A percentile compares a stretch with the other conserved stretches of the same genome.
Conservation (phyloP, 2,888 invertebrate genomes). For the Mesoligia furuncula region DNA sequence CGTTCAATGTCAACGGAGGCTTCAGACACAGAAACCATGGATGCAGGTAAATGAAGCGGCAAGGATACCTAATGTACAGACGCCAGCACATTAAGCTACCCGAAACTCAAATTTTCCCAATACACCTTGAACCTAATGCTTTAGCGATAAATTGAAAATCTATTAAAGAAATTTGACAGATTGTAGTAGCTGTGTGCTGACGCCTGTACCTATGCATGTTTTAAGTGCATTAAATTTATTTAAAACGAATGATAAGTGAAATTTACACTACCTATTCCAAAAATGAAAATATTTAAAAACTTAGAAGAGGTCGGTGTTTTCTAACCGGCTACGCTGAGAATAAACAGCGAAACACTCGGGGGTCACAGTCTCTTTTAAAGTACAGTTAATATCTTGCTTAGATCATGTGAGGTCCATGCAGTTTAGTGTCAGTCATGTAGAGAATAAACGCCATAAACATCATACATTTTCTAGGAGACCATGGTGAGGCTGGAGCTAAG, state of each 20-base stretch:
- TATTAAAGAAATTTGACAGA: too few relatives aligned
- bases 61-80: neutral
- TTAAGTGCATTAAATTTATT: neutral
- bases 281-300: neutral
- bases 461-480: conserved; percentile 75
- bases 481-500: conserved; percentile 75
- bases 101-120: too few relatives aligned
- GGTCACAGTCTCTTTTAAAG: neutral
- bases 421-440: neutral
- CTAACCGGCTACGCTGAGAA: neutral
- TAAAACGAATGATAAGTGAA: neutral
- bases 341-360: neutral
- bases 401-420: neutral
- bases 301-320: neutral
- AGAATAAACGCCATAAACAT: neutral
- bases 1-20: conserved; percentile 94
- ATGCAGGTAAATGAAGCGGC: conserved; percentile 71
- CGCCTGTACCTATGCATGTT: neutral
- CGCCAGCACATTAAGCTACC: too few relatives aligned
- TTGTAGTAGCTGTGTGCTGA: too few relatives aligned
- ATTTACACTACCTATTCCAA: too few relatives aligned
- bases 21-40: conserved; percentile 90
- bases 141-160: too few relatives aligned
- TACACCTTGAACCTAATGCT: too few relatives aligned
- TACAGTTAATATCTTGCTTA: too few relatives aligned